Evolutionary conservation across 2,113 vertebrate genomes (phyloP).

Genomic region (Scalopus aquaticus): DNA sequence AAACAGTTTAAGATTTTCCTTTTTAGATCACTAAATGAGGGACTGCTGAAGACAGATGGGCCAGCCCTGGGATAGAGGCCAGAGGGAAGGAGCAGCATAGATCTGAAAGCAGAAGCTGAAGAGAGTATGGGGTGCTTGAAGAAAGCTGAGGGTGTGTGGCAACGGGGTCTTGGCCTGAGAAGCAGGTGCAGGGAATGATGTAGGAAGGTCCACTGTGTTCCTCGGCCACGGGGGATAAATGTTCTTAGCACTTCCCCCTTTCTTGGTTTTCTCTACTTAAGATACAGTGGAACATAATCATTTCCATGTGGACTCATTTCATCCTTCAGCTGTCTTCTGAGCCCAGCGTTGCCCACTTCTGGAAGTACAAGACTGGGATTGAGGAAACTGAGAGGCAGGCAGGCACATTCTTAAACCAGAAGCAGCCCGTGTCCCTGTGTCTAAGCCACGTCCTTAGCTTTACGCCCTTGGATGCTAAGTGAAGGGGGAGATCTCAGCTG

Average conservation of each 20-base stretch:
- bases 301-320: neutral
- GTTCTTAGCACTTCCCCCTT: neutral
- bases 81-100: neutral
- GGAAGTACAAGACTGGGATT: neutral
- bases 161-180: neutral
- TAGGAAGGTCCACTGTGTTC: neutral
- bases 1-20: neutral
- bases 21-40: too few relatives aligned
- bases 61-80: neutral
- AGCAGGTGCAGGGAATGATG: neutral
- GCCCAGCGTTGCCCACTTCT: neutral
- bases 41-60: neutral
- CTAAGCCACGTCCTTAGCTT: neutral
- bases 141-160: neutral
- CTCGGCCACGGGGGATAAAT: neutral
- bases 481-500: neutral
- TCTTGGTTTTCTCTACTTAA: neutral
- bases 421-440: neutral
- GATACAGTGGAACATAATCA: neutral
- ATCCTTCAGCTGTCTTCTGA: neutral
- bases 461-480: neutral
- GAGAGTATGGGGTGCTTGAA: neutral
- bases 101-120: neutral
- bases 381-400: neutral
- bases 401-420: neutral